Conservation (phyloP, 2,888 invertebrate species). For the Scrobipalpa costella region DNA sequence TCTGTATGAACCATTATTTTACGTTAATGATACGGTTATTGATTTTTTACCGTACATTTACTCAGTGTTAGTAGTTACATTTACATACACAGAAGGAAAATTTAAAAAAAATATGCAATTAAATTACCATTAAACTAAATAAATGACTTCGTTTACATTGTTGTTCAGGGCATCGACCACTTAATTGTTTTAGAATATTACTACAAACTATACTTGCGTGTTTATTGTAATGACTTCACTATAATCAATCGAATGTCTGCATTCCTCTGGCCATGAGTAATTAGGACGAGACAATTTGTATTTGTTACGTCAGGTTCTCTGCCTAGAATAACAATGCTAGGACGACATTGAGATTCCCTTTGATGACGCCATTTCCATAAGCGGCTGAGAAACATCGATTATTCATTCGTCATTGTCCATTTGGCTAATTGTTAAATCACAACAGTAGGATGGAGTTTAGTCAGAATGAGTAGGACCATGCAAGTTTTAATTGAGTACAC, state of each 20-base stretch:
- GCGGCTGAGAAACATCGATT: neutral
- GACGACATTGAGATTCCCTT: constrained; percentile 8
- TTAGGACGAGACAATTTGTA: constrained; percentile 40
- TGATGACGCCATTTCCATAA: neutral
- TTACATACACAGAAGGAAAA: neutral
- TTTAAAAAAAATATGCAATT: constrained; percentile 14
- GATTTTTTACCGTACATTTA: too few relatives aligned
- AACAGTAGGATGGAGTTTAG: neutral
- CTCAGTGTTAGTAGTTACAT: too few relatives aligned
- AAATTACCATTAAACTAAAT: neutral
- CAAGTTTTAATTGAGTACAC: too few relatives aligned
- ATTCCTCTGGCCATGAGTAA: constrained; percentile 36
- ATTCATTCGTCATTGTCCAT: neutral
- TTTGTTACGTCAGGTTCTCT: constrained; percentile 38
- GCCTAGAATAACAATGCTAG: constrained; percentile 26
- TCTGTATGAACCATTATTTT: too few relatives aligned
- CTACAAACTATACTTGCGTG: neutral
- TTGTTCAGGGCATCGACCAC: constrained; percentile 7
- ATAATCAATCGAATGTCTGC: constrained; percentile 25
- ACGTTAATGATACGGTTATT: too few relatives aligned
- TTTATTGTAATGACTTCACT: neutral
- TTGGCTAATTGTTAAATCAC: too few relatives aligned
- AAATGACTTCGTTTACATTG: neutral
- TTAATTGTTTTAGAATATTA: constrained; percentile 8
- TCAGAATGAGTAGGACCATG: too few relatives aligned